These are phyloP conservation scores for Leuciscus idus DNA, from an alignment of 2,113 vertebrate genomes.

Conservation along the genomic window DNA sequence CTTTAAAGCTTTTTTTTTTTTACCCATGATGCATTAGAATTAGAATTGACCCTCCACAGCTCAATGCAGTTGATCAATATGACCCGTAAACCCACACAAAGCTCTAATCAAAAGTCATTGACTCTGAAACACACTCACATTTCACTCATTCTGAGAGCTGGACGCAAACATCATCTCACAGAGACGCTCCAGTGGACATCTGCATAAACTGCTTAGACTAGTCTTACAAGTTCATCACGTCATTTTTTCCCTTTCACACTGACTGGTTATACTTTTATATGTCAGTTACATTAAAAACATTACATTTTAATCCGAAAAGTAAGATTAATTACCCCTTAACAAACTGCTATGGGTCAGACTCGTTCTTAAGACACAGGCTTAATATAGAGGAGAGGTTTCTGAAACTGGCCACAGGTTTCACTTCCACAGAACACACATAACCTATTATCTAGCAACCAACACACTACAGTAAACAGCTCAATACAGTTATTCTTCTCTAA, in stretches of 20 bases:
- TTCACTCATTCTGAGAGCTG: neutral
- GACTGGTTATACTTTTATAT: too few relatives aligned
- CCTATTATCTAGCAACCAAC: neutral
- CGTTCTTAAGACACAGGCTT: too few relatives aligned
- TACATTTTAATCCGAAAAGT: too few relatives aligned
- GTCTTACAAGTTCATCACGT: too few relatives aligned
- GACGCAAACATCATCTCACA: neutral
- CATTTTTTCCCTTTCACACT: too few relatives aligned
- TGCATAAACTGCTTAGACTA: too few relatives aligned
- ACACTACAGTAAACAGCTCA: neutral
- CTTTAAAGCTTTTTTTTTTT: conserved; percentile 9
- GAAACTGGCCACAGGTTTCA: neutral
- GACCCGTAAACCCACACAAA: conserved; percentile 18
- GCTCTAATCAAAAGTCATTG: conserved; percentile 2
- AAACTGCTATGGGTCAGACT: too few relatives aligned
- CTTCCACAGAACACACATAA: neutral
- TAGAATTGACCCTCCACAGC: neutral
- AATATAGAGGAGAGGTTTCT: too few relatives aligned
- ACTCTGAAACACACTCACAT: neutral
- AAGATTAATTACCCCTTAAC: too few relatives aligned
- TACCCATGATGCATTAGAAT: neutral
- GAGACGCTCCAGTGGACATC: neutral
- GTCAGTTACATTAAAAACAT: too few relatives aligned
- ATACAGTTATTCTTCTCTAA: neutral
- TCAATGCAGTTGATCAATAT: conserved; percentile 15